phyloP scores from a whole-genome alignment of 2,113 vertebrate species.

The Tiliqua scincoides region DNA sequence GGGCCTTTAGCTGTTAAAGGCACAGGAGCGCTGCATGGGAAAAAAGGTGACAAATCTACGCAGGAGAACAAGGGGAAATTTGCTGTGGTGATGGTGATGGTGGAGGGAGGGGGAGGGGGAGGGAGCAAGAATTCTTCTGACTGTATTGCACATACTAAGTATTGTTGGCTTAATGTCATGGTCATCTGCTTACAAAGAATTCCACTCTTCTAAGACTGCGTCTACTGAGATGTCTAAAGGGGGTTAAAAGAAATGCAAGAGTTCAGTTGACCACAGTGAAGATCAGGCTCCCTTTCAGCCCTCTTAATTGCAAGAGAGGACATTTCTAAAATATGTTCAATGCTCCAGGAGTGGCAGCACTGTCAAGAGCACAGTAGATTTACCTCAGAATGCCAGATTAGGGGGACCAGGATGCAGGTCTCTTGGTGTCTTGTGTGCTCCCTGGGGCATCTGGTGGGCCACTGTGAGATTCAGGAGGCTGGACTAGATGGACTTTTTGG shows the following conservation, averaged over 20 bases:
- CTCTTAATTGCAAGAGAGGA: neutral
- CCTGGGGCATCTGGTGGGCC: too few relatives aligned
- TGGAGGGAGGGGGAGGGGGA: too few relatives aligned
- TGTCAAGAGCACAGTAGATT: neutral
- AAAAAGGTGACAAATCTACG: slow-evolving; percentile 22
- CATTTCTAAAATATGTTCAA: neutral
- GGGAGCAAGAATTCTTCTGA: neutral
- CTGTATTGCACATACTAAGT: neutral
- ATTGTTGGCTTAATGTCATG: neutral
- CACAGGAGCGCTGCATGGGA: neutral
- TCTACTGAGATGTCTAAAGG: neutral
- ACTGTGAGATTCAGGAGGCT: too few relatives aligned
- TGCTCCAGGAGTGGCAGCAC: neutral
- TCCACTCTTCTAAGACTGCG: neutral
- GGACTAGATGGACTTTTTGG: too few relatives aligned
- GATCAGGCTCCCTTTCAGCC: neutral
- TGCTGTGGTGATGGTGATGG: neutral
- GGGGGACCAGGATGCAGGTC: too few relatives aligned
- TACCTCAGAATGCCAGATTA: slow-evolving; percentile 6
- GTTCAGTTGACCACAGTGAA: neutral
- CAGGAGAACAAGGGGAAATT: neutral
- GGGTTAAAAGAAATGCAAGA: neutral
- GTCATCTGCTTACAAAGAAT: neutral
- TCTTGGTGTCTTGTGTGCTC: too few relatives aligned
- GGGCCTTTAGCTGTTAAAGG: neutral